Conservation (phyloP, 2,888 invertebrate genomes). For the Phoronis australis region DNA sequence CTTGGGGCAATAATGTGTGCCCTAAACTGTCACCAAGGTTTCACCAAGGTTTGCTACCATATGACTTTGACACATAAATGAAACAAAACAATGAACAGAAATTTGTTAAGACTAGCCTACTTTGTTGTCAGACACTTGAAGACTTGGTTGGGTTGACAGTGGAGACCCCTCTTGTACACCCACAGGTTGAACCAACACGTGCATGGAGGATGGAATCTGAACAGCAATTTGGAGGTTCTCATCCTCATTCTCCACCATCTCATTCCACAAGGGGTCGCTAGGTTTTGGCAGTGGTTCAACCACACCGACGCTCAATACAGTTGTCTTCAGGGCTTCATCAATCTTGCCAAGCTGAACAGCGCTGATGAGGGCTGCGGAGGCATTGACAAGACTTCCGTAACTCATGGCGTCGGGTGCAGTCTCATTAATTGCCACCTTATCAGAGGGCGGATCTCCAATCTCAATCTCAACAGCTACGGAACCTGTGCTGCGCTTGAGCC, state of each 20-base stretch:
- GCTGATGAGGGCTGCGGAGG: background rate
- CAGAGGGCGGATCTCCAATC: background rate
- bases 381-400: background rate
- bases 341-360: slow-evolving; percentile 8
- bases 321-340: slow-evolving; percentile 15
- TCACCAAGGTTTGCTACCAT: no score
- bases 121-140: slow-evolving; percentile 11
- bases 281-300: slow-evolving; percentile 16
- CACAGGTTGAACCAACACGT: slow-evolving; percentile 3
- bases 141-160: slow-evolving; percentile 6
- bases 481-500: slow-evolving; percentile 15
- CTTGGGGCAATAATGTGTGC: no score
- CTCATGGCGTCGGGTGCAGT: slow-evolving; percentile 7
- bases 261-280: slow-evolving; percentile 6
- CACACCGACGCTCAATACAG: slow-evolving; percentile 16
- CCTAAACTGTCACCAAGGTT: no score
- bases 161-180: slow-evolving; percentile 6
- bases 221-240: slow-evolving; percentile 1
- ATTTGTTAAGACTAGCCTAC: no score
- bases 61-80: no score
- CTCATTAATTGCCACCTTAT: background rate
- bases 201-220: slow-evolving; percentile 4
- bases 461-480: no score
- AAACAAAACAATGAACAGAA: no score
- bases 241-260: slow-evolving; percentile 1